Conservation (phyloP, 2,888 invertebrate genomes). For the Torymus tubicola region DNA sequence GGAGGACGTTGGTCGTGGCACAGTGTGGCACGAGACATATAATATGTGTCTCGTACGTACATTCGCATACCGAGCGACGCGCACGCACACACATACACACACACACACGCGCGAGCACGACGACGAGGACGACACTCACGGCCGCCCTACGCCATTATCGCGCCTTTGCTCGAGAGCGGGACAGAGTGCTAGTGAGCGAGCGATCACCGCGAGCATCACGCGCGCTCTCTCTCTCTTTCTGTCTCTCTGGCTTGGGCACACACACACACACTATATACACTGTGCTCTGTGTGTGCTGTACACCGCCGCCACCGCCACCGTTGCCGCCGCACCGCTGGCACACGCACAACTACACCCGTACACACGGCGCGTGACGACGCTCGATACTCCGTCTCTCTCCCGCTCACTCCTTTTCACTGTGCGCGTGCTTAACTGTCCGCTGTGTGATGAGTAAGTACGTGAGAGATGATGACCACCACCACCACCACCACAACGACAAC, state of each 20-base stretch:
- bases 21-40: no score
- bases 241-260: constrained; percentile 1
- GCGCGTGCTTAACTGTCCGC: no score
- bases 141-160: constrained; percentile 52
- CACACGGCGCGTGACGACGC: neutral
- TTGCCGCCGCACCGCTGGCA: neutral
- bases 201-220: constrained; percentile 40
- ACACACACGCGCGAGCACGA: neutral
- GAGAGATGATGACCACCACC: no score
- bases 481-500: no score
- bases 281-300: no score
- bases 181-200: constrained; percentile 38
- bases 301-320: neutral
- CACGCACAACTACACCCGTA: no score
- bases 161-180: constrained; percentile 16
- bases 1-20: neutral
- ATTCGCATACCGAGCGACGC: neutral
- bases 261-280: no score
- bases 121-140: constrained; percentile 9
- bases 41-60: neutral
- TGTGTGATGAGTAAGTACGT: no score
- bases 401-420: neutral
- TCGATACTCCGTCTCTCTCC: neutral
- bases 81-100: neutral
- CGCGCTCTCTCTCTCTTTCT: constrained; percentile 12